Base-by-base conservation (phyloP, 2,113 vertebrate species). In the Acanthochromis polyacanthus region DNA sequence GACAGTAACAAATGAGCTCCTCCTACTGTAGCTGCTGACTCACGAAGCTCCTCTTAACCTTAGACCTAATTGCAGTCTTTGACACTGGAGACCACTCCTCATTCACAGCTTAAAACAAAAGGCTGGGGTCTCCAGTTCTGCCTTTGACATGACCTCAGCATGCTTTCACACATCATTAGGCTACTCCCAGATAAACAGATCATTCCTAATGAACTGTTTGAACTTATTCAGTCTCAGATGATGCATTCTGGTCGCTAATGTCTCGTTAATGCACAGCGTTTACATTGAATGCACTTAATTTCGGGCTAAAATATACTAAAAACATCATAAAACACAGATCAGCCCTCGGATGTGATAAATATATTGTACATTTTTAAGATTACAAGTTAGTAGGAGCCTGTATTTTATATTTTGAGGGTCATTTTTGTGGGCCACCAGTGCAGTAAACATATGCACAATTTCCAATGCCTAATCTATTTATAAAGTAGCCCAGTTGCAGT, bases 361-460 rank as follows among this genome's bases (percentile, higher is more conserved):
- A 46, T 11, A 25, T 3, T 12, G 55, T 15, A 48, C 3, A 16
- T 38, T 6, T n/a, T 63, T 12, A 22, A 7, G 40, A 20, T 46
- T 15, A 32, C n/a, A 30, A 65, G 15, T 59, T 8, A 46, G 30
- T 19, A 23, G 6, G 4, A 50, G 65, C 20, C 20, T 2, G 7
- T 10, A 14, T 64, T 2, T 62, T 4, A 10, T 8, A 22, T 46
- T 40, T 16, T 51, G 11, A 7, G 14, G 19, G 19, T 22, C 16
- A 22, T 70, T 45, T 19, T 15, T n/a, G 10, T 30, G 45, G 11
- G 5, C 15, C 20, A 55, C 60, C 15, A 55, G 38, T 38, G 17
- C 20, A 20, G 30, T 45, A 71, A 61, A 22, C 23, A 60, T 19
- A 20, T 64, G 28, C 14, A 64, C 12, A 73, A 5, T 72, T 63